Conservation (phyloP, 2,888 invertebrate species). For the Podotricha telesiphe region DNA sequence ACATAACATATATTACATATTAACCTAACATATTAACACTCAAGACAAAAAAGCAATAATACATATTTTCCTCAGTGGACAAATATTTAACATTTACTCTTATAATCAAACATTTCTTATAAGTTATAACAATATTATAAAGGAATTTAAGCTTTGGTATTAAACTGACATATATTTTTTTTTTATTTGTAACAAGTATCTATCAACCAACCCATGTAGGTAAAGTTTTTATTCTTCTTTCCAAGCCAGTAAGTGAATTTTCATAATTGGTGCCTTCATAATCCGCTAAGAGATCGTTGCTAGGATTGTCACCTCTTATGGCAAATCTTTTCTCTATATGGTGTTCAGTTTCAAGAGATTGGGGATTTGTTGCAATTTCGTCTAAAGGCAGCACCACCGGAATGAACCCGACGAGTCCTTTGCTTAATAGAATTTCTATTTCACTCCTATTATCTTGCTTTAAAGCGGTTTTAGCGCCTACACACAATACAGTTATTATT, state of each 20-base stretch:
- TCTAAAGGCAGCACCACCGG: constrained; percentile 58
- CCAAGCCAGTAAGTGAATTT: constrained; percentile 60
- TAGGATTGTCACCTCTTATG: constrained; percentile 65
- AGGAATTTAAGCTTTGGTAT: constrained; percentile 26
- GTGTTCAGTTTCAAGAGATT: constrained; percentile 54
- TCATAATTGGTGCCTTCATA: constrained; percentile 64
- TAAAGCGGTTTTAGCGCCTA: constrained; percentile 58
- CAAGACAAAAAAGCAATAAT: not conserved
- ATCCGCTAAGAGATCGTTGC: constrained; percentile 67
- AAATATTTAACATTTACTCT: not conserved
- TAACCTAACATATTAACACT: not conserved
- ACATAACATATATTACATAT: not conserved
- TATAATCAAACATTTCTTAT: not conserved
- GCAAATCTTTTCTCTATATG: constrained; percentile 67
- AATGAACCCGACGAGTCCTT: constrained; percentile 62
- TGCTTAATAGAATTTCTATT: constrained; percentile 53
- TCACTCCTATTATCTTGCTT: constrained; percentile 54
- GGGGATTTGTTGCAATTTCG: constrained; percentile 49
- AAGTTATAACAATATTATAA: not conserved
- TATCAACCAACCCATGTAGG: constrained; percentile 73
- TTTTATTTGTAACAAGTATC: not conserved
- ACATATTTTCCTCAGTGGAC: not conserved
- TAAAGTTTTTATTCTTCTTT: constrained; percentile 73
- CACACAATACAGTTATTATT: constrained; percentile 47
- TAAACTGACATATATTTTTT: not conserved